Conservation (phyloP, 2,797 vertebrate species). For the Schizopygopsis malacanthus region DNA sequence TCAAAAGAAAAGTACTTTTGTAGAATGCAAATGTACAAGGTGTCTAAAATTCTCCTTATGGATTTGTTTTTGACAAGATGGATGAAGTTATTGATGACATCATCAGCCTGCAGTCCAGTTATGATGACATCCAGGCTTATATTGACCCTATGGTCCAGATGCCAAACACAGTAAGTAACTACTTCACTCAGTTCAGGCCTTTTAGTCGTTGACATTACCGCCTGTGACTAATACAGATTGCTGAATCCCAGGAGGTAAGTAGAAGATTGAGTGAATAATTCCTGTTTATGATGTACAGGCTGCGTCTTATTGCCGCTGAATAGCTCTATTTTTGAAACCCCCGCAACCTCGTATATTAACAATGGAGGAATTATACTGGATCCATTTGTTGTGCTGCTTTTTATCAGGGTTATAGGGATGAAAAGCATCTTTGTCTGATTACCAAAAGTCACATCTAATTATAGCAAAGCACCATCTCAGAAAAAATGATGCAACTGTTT, state of each 20-base stretch:
- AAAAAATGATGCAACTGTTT: constrained; percentile 46
- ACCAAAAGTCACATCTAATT: constrained; percentile 47
- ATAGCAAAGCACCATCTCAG: constrained; percentile 30
- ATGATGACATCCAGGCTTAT: constrained; percentile 89
- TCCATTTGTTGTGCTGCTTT: constrained; percentile 57
- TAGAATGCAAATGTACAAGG: constrained; percentile 2
- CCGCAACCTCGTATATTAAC: constrained; percentile 49
- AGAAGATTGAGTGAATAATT: constrained; percentile 47
- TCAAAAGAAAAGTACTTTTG: not conserved
- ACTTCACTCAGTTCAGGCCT: constrained; percentile 20
- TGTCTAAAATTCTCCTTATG: constrained; percentile 23
- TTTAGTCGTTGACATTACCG: constrained; percentile 16
- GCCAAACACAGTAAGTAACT: constrained; percentile 92
- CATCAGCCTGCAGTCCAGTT: constrained; percentile 89
- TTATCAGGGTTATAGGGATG: constrained; percentile 49
- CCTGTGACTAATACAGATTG: constrained; percentile 31
- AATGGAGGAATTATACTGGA: constrained; percentile 50
- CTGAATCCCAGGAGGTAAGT: constrained; percentile 50
- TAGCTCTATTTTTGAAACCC: constrained; percentile 49
- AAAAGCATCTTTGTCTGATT: constrained; percentile 59
- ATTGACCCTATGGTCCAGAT: constrained; percentile 89
- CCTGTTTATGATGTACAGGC: constrained; percentile 39
- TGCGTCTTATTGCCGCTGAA: constrained; percentile 34
- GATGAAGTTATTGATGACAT: constrained; percentile 97
- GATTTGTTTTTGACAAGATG: constrained; percentile 78